These are phyloP conservation scores for Trigoniulus corallinus DNA, from an alignment of 1,140 invertebrate genomes.

Conservation along the genomic window DNA sequence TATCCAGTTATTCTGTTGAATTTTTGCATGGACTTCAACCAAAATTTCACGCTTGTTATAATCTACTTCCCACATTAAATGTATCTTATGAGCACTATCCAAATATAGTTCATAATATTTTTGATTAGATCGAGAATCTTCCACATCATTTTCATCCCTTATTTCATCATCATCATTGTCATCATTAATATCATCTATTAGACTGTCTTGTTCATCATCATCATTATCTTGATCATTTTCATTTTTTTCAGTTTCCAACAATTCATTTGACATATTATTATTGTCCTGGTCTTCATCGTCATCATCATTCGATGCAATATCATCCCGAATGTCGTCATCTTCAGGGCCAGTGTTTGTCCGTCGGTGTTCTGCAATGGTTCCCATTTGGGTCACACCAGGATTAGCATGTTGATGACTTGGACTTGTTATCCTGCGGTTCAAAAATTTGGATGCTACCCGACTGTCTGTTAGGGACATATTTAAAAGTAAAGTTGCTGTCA, in stretches of 20 bases:
- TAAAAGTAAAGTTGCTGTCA: too few relatives aligned
- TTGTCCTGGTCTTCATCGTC: too few relatives aligned
- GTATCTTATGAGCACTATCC: constrained; percentile 12
- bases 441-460: too few relatives aligned
- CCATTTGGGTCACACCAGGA: too few relatives aligned
- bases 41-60: constrained; percentile 14
- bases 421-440: constrained; percentile 2
- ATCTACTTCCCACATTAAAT: constrained; percentile 19
- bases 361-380: constrained; percentile 5
- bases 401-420: constrained; percentile 4
- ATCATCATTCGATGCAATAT: neutral
- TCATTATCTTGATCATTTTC: too few relatives aligned
- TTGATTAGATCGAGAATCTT: neutral
- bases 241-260: constrained; percentile 5
- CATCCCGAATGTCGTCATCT: neutral
- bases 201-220: too few relatives aligned
- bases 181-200: too few relatives aligned
- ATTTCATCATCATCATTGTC: too few relatives aligned
- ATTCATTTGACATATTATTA: neutral
- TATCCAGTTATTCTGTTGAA: constrained; percentile 40
- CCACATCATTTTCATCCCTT: too few relatives aligned
- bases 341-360: constrained; percentile 4
- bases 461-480: too few relatives aligned
- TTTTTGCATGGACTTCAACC: constrained; percentile 15
- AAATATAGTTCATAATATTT: constrained; percentile 3